Conservation (phyloP, 2,797 vertebrate genomes). For the Prunella strophiata region DNA sequence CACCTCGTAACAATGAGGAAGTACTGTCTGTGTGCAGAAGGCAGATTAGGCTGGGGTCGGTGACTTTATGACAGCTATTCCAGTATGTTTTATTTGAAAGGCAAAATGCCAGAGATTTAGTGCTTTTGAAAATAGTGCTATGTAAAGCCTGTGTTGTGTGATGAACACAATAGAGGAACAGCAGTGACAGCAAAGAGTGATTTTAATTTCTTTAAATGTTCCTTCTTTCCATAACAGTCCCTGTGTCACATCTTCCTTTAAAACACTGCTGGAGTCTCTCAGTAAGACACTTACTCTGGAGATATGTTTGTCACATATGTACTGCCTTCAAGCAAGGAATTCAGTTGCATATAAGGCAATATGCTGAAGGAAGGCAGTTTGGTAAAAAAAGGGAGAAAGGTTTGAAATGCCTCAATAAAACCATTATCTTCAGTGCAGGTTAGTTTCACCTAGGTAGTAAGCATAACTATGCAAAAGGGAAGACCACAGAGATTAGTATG, state of each 20-base stretch:
- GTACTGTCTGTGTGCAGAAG: not conserved
- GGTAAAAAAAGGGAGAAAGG: not conserved
- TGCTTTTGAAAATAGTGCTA: not conserved
- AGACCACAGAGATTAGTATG: not conserved
- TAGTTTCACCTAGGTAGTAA: not conserved
- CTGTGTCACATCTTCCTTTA: not conserved
- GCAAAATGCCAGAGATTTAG: not conserved
- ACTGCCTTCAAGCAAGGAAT: not conserved
- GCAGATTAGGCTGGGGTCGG: not conserved
- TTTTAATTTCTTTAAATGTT: not conserved
- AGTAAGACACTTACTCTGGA: not conserved
- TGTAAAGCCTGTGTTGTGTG: not conserved
- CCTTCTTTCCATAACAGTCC: not conserved
- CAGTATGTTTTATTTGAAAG: not conserved
- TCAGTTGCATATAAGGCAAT: not conserved
- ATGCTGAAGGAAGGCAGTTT: not conserved
- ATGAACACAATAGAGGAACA: not conserved
- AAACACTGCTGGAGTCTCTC: not conserved
- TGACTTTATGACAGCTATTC: constrained; percentile 8
- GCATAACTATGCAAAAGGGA: not conserved
- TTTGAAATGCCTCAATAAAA: not conserved
- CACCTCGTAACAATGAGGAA: not conserved
- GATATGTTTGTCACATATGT: not conserved
- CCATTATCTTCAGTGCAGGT: not conserved
- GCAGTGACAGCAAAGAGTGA: not conserved